Evolutionary conservation across 2,113 vertebrate species (phyloP).

Genomic region (Trematocara zebra): DNA sequence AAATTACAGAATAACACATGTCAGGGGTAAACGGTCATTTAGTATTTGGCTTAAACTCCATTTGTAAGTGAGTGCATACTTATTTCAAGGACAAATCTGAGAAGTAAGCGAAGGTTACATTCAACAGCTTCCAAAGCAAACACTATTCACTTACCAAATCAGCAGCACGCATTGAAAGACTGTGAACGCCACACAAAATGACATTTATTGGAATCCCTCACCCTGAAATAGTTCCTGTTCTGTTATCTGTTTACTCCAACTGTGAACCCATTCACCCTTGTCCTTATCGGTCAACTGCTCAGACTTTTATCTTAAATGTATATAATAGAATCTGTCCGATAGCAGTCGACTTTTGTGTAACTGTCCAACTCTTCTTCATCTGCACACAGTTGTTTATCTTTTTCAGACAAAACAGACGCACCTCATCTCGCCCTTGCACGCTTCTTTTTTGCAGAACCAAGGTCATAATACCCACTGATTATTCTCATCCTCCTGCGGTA

Average conservation of each 20-base stretch:
- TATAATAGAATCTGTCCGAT: not conserved
- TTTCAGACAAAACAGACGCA: not conserved
- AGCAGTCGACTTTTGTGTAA: not conserved
- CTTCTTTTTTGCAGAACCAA: not conserved
- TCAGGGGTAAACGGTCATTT: not conserved
- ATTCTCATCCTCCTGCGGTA: not conserved
- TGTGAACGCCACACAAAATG: not conserved
- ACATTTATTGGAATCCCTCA: not conserved
- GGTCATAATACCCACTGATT: constrained; percentile 23
- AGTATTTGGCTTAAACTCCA: not conserved
- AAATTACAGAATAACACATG: not conserved
- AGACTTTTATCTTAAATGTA: constrained; percentile 2
- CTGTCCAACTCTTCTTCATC: not conserved
- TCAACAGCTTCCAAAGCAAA: not conserved
- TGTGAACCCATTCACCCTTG: not conserved
- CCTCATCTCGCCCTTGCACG: not conserved
- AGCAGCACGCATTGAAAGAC: not conserved
- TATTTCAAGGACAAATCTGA: not conserved
- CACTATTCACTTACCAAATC: not conserved
- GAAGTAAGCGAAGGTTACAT: not conserved
- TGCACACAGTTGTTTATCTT: not conserved
- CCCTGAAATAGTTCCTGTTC: not conserved
- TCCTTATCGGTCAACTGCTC: constrained; percentile 4
- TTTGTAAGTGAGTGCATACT: not conserved
- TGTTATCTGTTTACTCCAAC: not conserved